Percentiles rank a stretch among this genome's conserved stretches.
phyloP scores from a whole-genome alignment of 1,140 invertebrate species.

The Papilio glaucus region DNA sequence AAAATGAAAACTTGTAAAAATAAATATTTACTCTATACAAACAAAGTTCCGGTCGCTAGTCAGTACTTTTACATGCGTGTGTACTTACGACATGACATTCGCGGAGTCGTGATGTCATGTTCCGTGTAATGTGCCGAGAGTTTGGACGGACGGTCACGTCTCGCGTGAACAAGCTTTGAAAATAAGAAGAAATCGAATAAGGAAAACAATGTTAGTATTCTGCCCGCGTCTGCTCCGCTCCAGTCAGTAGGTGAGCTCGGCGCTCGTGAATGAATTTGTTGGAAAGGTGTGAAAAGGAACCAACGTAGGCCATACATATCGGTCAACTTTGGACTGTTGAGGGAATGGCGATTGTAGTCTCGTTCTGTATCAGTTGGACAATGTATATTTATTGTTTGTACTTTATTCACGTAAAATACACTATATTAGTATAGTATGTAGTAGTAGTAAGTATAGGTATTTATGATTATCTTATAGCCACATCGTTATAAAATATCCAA shows the following conservation, averaged over 20 bases:
- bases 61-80: slow-evolving; percentile 19
- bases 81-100: slow-evolving; percentile 47
- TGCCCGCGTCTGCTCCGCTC: too few relatives aligned
- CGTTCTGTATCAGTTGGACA: too few relatives aligned
- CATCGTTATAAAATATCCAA: too few relatives aligned
- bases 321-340: not conserved
- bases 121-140: slow-evolving; percentile 44
- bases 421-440: too few relatives aligned
- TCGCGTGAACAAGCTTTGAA: slow-evolving; percentile 37
- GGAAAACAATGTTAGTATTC: slow-evolving; percentile 48
- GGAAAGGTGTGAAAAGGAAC: not conserved
- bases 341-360: not conserved
- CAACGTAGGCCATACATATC: not conserved
- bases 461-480: too few relatives aligned
- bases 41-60: too few relatives aligned
- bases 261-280: slow-evolving; percentile 17
- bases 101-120: slow-evolving; percentile 55
- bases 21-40: not conserved
- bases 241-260: slow-evolving; percentile 24
- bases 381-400: too few relatives aligned
- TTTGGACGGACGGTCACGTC: slow-evolving; percentile 31
- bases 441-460: too few relatives aligned
- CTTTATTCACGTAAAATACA: too few relatives aligned
- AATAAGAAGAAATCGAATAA: slow-evolving; percentile 48
- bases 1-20: not conserved